Conservation (phyloP, 2,113 vertebrate genomes). For the Gambusia holbrooki region DNA sequence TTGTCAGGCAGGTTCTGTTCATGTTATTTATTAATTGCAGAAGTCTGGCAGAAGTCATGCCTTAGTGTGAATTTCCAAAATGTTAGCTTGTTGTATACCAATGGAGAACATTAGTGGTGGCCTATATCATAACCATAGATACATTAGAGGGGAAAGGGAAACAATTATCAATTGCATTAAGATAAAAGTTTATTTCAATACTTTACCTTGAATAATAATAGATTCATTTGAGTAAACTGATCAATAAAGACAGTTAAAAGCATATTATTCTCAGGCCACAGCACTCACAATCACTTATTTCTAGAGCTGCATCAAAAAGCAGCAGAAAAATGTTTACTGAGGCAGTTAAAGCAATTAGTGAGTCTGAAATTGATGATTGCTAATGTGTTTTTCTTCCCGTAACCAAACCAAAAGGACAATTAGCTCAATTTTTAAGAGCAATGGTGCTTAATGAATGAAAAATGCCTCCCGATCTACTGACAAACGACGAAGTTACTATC, state of each 20-base stretch:
- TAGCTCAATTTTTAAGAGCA: slow-evolving; percentile 20
- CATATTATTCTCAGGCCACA: background rate
- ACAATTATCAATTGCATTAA: background rate
- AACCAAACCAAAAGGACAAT: slow-evolving; percentile 8
- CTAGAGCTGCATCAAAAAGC: background rate
- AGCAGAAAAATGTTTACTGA: slow-evolving; percentile 1
- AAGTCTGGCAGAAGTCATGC: background rate
- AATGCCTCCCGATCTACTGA: slow-evolving; percentile 5
- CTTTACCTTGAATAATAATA: background rate
- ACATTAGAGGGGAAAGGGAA: background rate
- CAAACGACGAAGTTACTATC: slow-evolving; percentile 11
- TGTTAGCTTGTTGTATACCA: background rate
- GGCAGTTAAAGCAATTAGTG: background rate
- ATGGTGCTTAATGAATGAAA: slow-evolving; percentile 8
- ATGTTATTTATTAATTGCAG: no score
- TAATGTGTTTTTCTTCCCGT: slow-evolving; percentile 32
- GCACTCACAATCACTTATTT: background rate
- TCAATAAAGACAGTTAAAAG: background rate
- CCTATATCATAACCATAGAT: background rate
- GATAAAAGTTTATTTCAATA: background rate
- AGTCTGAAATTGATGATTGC: background rate
- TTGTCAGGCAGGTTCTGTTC: no score
- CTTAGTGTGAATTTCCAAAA: background rate
- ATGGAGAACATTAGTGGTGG: background rate
- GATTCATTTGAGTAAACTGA: background rate